A percentile compares a stretch with the other conserved stretches of the same genome.
phyloP scores from a whole-genome alignment of 2,888 invertebrate genomes.

The Beris chalybata region DNA sequence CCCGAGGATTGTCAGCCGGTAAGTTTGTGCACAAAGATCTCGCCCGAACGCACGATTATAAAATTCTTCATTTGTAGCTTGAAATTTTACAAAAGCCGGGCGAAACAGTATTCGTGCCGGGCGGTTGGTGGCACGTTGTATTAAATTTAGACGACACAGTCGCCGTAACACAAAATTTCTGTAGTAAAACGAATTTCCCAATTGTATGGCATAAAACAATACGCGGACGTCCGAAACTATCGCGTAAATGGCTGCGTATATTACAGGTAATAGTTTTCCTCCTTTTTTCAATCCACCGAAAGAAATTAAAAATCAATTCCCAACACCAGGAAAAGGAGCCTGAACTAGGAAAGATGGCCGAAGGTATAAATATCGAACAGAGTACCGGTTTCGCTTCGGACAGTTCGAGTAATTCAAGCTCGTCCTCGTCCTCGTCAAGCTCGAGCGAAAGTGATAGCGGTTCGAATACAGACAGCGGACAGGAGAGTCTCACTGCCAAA shows the following conservation, averaged over 20 bases:
- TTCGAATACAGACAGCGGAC: conserved; percentile 77
- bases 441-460: conserved; percentile 60
- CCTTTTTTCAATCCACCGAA: background rate
- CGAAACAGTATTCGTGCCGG: conserved; percentile 97
- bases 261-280: conserved; percentile 52
- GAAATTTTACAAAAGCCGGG: conserved; percentile 95
- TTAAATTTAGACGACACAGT: conserved; percentile 94
- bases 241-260: conserved; percentile 85
- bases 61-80: conserved; percentile 60
- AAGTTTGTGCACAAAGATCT: conserved; percentile 43
- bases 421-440: conserved; percentile 74
- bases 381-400: conserved; percentile 93
- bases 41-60: background rate
- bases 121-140: conserved; percentile 99
- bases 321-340: conserved; percentile 66
- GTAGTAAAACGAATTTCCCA: conserved; percentile 93
- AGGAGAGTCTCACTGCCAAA: conserved; percentile 85
- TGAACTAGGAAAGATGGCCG: conserved; percentile 76
- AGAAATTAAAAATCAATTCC: background rate
- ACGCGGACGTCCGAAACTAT: conserved; percentile 92
- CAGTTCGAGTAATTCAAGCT: conserved; percentile 82
- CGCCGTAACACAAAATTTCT: conserved; percentile 98
- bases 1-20: conserved; percentile 88
- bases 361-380: conserved; percentile 79
- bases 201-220: conserved; percentile 98